Evolutionary conservation across 1,140 invertebrate genomes (phyloP).

Genomic region (Pseudomyrmex gracilis): DNA sequence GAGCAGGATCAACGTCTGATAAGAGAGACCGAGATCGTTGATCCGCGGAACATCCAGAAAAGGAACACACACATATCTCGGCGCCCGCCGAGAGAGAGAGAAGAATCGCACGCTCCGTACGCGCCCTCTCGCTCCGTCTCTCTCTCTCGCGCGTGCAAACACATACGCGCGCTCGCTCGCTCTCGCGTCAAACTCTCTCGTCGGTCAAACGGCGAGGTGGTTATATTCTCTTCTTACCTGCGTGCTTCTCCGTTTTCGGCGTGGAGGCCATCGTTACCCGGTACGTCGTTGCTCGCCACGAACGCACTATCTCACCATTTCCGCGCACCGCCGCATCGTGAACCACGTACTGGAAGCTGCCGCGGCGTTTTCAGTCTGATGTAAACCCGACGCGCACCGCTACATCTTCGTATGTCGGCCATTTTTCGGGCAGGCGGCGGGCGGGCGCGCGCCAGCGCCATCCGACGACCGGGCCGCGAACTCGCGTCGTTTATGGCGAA

Average conservation of each 20-base stretch:
- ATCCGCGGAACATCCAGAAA: neutral
- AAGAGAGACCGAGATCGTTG: neutral
- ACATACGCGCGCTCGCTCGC: neutral
- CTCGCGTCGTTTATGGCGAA: constrained; percentile 66
- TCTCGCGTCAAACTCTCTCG: neutral
- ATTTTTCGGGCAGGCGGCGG: constrained; percentile 76
- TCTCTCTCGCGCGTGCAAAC: constrained; percentile 18
- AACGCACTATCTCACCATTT: constrained; percentile 80
- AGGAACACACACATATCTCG: no score
- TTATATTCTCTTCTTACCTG: constrained; percentile 76
- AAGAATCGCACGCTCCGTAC: constrained; percentile 28
- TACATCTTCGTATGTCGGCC: constrained; percentile 85
- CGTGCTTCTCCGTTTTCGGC: constrained; percentile 83
- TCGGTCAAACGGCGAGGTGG: neutral
- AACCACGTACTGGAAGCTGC: constrained; percentile 75
- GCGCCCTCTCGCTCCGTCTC: constrained; percentile 3
- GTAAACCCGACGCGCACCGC: constrained; percentile 83
- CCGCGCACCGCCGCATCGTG: constrained; percentile 75
- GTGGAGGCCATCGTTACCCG: constrained; percentile 81
- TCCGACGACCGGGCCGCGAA: constrained; percentile 59
- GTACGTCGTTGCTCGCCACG: constrained; percentile 64
- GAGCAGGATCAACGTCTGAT: neutral
- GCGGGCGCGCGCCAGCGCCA: constrained; percentile 66
- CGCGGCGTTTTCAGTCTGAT: constrained; percentile 82
- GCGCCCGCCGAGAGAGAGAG: neutral